Base-by-base conservation (phyloP, 1,140 invertebrate species). In the Euborellia annulipes region DNA sequence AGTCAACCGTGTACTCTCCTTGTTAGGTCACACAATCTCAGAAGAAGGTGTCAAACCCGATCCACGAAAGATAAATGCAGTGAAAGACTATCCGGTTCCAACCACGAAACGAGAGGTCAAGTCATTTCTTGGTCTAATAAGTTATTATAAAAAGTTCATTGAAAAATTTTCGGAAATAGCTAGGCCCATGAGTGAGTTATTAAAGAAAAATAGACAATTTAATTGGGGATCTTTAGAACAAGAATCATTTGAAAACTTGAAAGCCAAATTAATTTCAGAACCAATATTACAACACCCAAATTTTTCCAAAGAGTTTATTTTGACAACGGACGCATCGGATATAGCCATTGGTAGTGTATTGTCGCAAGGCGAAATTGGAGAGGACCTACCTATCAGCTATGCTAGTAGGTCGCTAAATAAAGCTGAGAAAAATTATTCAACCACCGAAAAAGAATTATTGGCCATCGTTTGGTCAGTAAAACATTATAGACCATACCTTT, bases 401-500 rank as follows among this genome's bases (percentile, higher is more conserved):
- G 50, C 52, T 1, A 52, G 45, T 27, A 34, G 60, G 8, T 53
- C 52, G 7, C 38, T 62, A 11, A 57, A 48, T 21, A 13, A 48
- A 27, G n/a, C 51, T 4, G 59, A 62, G 54, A 13, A 22, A 8
- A 52, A 52, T 21, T 58, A 58, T 37, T 57, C 43, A 45, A 58
- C 50, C 14, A 65, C 49, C 53, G 71, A 61, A 58, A 54, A 49
- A 52, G 62, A 62, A 52, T 45, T 61, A 6, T 48, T 62, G 18
- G 61, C 61, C 1, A 61, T 65, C 3, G 52, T 73, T 2, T 65
- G 58, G 55, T 57, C 58, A 1, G 53, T 65, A 0, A 52, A 64
- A 38, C 55, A 68, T 27, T 72, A 70, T 47, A 45, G 59, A 44
- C 58, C 60, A 17, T 73, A 69, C 53, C 43, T 76, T 3, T 64